Evolutionary conservation across 2,888 invertebrate species (phyloP).

Genomic region (Calameuta filiformis): DNA sequence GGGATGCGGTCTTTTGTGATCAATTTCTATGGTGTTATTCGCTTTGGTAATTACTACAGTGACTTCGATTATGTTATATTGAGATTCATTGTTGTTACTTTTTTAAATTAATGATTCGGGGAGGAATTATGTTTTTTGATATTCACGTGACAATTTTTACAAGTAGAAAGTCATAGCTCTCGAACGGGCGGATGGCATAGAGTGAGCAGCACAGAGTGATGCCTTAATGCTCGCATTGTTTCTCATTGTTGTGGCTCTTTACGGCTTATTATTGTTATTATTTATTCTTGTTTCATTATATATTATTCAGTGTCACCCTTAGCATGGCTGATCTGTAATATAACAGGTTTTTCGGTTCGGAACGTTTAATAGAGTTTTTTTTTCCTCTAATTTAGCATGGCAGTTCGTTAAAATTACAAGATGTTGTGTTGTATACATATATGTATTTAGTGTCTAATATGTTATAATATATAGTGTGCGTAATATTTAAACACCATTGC

Average conservation of each 20-base stretch:
- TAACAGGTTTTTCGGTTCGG: conserved; percentile 42
- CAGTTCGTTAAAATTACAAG: conserved; percentile 43
- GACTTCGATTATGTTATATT: background rate
- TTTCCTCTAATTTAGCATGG: conserved; percentile 57
- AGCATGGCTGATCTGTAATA: conserved; percentile 63
- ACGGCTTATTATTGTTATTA: conserved; percentile 64
- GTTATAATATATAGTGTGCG: conserved; percentile 32
- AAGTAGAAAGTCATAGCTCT: background rate
- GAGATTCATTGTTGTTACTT: background rate
- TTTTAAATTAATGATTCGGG: background rate
- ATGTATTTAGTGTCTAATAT: conserved; percentile 48
- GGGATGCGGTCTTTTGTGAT: background rate
- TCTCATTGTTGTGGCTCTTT: conserved; percentile 67
- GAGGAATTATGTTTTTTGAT: background rate
- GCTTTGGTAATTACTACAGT: background rate
- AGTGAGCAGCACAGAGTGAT: conserved; percentile 49
- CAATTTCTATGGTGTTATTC: background rate
- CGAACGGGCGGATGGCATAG: conserved; percentile 50
- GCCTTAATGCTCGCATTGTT: conserved; percentile 65
- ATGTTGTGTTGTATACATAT: conserved; percentile 24
- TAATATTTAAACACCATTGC: conserved; percentile 19
- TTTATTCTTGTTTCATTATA: conserved; percentile 43
- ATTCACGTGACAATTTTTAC: background rate
- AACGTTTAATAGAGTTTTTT: conserved; percentile 33
- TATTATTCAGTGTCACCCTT: conserved; percentile 63